These are phyloP conservation scores for Montipora sp. DNA, from an alignment of 64 coral and sea anemone species.

Conservation along the genomic window DNA sequence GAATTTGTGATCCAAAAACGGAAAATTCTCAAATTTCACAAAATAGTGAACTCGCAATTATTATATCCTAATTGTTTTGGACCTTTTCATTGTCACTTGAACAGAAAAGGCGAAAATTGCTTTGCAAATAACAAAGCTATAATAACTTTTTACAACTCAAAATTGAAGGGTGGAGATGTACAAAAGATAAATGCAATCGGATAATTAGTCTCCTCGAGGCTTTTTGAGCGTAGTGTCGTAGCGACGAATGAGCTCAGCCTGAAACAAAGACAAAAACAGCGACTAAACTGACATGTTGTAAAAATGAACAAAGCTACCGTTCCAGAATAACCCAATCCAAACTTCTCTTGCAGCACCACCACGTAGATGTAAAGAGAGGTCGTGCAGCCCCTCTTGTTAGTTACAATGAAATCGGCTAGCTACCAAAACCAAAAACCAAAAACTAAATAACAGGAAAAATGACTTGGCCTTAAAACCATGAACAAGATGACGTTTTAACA, in stretches of 20 bases:
- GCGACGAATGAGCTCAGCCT: conserved; percentile 96
- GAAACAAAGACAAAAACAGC: conserved; percentile 17
- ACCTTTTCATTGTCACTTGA: not conserved
- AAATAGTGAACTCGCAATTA: not conserved
- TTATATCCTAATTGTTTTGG: not conserved
- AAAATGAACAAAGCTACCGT: too few species aligned
- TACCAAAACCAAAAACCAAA: too few species aligned
- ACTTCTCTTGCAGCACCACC: too few species aligned
- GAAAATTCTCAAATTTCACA: not conserved
- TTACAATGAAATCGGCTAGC: too few species aligned
- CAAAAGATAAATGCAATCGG: not conserved
- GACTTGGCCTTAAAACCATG: too few species aligned
- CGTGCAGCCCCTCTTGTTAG: too few species aligned
- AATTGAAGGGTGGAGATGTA: not conserved
- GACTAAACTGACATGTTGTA: too few species aligned
- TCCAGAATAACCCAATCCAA: too few species aligned
- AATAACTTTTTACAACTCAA: conserved; percentile 29
- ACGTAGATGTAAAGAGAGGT: too few species aligned
- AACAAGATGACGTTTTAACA: too few species aligned
- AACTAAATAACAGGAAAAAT: too few species aligned
- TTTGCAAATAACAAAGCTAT: conserved; percentile 38
- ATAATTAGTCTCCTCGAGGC: conserved; percentile 80
- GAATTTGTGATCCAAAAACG: not conserved
- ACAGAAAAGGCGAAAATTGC: not conserved
- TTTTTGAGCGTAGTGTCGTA: conserved; percentile 99